Percentiles rank a stretch among this genome's conserved stretches.
Evolutionary conservation across 2,113 vertebrate species (phyloP).

Genomic region (Cepphus grylle): DNA sequence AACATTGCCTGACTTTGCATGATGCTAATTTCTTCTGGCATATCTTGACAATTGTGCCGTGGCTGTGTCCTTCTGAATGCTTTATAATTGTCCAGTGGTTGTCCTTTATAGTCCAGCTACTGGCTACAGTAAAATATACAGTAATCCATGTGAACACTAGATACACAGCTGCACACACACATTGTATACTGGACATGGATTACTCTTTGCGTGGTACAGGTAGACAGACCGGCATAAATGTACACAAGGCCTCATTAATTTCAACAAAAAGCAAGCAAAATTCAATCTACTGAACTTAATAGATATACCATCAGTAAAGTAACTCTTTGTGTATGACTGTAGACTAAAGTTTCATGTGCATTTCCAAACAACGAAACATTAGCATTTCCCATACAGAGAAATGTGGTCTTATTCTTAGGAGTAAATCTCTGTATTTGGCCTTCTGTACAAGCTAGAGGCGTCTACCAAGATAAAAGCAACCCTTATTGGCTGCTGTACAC

Average conservation of each 20-base stretch:
- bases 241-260: not conserved
- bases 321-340: not conserved
- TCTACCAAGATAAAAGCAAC: not conserved
- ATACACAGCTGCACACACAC: not conserved
- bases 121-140: slow-evolving; percentile 27
- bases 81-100: slow-evolving; percentile 59
- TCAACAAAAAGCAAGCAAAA: not conserved
- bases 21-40: slow-evolving; percentile 67
- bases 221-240: not conserved
- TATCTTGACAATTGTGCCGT: slow-evolving; percentile 41
- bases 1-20: slow-evolving; percentile 64
- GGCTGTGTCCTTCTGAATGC: slow-evolving; percentile 49
- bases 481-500: not conserved
- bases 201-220: not conserved
- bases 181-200: not conserved
- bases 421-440: not conserved
- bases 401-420: not conserved
- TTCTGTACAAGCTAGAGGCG: not conserved
- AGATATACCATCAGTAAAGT: not conserved
- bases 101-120: slow-evolving; percentile 53
- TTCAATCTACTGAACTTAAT: not conserved
- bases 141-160: not conserved
- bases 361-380: not conserved
- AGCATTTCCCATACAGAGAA: not conserved
- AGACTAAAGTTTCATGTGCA: not conserved